phyloP scores from a whole-genome alignment of 2,888 invertebrate species.

The Herminia tarsipennalis region DNA sequence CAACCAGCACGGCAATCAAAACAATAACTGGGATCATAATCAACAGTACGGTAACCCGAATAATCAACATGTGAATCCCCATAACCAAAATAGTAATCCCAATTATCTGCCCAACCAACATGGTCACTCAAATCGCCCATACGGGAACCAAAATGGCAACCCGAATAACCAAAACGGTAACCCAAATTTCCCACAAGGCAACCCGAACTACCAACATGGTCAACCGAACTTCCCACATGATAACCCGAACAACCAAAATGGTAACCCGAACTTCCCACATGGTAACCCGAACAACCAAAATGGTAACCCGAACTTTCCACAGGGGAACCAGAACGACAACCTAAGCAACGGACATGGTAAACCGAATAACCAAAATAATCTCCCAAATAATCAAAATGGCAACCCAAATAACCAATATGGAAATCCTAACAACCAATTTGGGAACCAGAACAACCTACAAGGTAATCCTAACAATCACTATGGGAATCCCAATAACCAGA shows the following conservation, averaged over 20 bases:
- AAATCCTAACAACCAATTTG: slow-evolving; percentile 19
- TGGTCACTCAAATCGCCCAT: slow-evolving; percentile 26
- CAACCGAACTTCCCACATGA: neutral
- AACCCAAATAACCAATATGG: slow-evolving; percentile 23
- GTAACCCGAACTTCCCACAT: slow-evolving; percentile 1
- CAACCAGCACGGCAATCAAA: slow-evolving; percentile 8
- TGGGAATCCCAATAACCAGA: slow-evolving; percentile 12
- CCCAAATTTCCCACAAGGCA: slow-evolving; percentile 24
- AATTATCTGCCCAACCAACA: no score
- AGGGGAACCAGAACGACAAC: slow-evolving; percentile 17
- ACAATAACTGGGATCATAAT: no score
- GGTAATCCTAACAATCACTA: slow-evolving; percentile 17
- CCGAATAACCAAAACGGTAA: slow-evolving; percentile 26
- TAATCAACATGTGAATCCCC: slow-evolving; percentile 16
- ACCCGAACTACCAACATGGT: slow-evolving; percentile 12
- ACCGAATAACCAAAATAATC: slow-evolving; percentile 11
- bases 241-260: slow-evolving; percentile 22
- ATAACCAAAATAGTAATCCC: slow-evolving; percentile 20
- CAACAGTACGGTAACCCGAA: slow-evolving; percentile 11
- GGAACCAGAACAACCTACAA: slow-evolving; percentile 3
- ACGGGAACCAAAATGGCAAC: slow-evolving; percentile 23
- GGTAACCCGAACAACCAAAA: slow-evolving; percentile 28
- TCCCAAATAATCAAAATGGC: neutral
- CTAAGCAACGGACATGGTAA: slow-evolving; percentile 3
- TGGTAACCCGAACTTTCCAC: slow-evolving; percentile 26